These are phyloP conservation scores for Pomatostomus ruficeps DNA, from an alignment of 2,113 vertebrate species.

Conservation along the genomic window DNA sequence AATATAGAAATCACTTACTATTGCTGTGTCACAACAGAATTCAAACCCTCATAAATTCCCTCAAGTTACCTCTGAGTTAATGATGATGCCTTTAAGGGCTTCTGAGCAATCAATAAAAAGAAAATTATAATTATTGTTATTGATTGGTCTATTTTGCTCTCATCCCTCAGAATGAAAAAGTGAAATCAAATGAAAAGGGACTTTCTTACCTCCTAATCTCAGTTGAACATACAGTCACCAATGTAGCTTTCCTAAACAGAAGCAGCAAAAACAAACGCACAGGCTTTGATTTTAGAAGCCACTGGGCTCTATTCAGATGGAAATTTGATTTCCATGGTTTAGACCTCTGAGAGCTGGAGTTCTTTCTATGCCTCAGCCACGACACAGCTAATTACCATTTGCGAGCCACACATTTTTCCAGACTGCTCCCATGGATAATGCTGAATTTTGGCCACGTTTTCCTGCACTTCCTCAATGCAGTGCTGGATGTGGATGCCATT, in stretches of 20 bases:
- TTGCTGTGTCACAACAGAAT: constrained; percentile 17
- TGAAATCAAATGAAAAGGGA: constrained; percentile 27
- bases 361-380: not conserved
- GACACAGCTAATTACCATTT: constrained; percentile 19
- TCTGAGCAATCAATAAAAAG: constrained; percentile 44
- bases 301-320: constrained; percentile 56
- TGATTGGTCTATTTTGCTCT: constrained; percentile 44
- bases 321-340: constrained; percentile 62
- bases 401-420: constrained; percentile 22
- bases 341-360: not conserved
- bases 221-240: constrained; percentile 51
- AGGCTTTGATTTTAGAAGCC: constrained; percentile 51
- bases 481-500: not conserved
- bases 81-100: constrained; percentile 37
- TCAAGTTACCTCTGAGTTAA: constrained; percentile 54
- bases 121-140: constrained; percentile 68
- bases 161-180: constrained; percentile 48
- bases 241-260: constrained; percentile 20
- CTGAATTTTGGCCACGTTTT: constrained; percentile 14
- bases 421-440: not conserved
- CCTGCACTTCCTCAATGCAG: not conserved
- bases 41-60: constrained; percentile 33
- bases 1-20: constrained; percentile 5
- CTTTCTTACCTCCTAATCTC: constrained; percentile 56
- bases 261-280: not conserved